phyloP scores from a whole-genome alignment of 2,797 vertebrate genomes.

The Enteromius mattozi region DNA sequence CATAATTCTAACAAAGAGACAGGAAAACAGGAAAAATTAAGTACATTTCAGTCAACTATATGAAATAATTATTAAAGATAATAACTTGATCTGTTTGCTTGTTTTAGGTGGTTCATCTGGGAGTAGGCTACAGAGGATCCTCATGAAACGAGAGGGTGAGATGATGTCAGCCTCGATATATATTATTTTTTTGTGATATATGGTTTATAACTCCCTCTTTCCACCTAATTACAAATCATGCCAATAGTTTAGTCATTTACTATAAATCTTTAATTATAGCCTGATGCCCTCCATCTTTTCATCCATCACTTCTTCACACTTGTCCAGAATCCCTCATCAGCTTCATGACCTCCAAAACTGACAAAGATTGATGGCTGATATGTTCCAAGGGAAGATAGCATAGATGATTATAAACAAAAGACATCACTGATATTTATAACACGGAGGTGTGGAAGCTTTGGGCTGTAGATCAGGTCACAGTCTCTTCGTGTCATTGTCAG shows the following conservation, averaged over 20 bases:
- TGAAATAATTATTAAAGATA: background rate
- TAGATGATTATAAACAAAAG: conserved; percentile 26
- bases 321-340: conserved; percentile 21
- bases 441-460: conserved; percentile 7
- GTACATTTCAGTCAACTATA: background rate
- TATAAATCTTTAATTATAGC: conserved; percentile 3
- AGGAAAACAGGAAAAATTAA: background rate
- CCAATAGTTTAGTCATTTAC: background rate
- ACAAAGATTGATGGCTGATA: conserved; percentile 34
- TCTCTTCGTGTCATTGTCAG: conserved; percentile 34
- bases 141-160: conserved; percentile 80
- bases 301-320: conserved; percentile 15
- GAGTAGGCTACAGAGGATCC: conserved; percentile 78
- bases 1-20: too few relatives aligned
- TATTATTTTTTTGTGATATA: background rate
- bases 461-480: conserved; percentile 23
- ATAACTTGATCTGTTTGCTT: conserved; percentile 51
- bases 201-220: background rate
- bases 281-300: background rate
- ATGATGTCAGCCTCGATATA: background rate
- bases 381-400: conserved; percentile 23
- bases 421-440: conserved; percentile 37
- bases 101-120: conserved; percentile 75
- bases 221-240: background rate
- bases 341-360: conserved; percentile 26